Evolutionary conservation across 37 sponge, comb jelly and placozoan species (phyloP), one percentile per base, ranked within the genome.

Genomic region (Halisarca cf. caerulea): DNA sequence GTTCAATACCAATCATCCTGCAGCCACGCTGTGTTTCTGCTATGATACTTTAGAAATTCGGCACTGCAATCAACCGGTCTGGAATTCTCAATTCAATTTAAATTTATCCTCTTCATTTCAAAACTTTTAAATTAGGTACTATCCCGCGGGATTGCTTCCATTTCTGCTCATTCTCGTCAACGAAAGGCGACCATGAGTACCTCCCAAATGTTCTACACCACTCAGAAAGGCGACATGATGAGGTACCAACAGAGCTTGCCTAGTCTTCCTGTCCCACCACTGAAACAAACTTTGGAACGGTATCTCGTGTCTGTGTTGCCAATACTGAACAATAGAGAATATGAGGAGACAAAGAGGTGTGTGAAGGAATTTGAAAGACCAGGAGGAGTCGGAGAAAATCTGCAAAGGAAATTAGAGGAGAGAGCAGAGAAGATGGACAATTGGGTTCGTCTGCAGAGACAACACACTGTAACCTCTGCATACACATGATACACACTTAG

Each of bases 401-500:
- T 96, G 17, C 94, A 96, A 25, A 55, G 80, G 47, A 77, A 41
- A 24, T 83, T 96, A n/a, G 30, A 69, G 41, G 86, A 90, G 78
- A 90, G 92, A 84, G 91, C 94, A 15, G 47, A 85, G 20, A 58
- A 30, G 0, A 33, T 41, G 21, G 92, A 89, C 7, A 96, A 82
- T 87, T 96, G 97, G 97, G 95, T 95, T 58, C 35, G 84, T 41
- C 51, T 14, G n/a, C n/a, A n/a, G n/a, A n/a, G n/a, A n/a, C n/a
- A n/a, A n/a, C n/a, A n/a, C n/a, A n/a, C n/a, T n/a, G n/a, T n/a
- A n/a, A n/a, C n/a, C n/a, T n/a, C n/a, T n/a, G n/a, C n/a, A n/a
- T n/a, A n/a, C n/a, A n/a, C n/a, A n/a, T n/a, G n/a, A n/a, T n/a
- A n/a, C n/a, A n/a, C n/a, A n/a, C n/a, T n/a, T n/a, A n/a, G n/a